These are phyloP conservation scores for Gerris lacustris DNA, from an alignment of 2,888 invertebrate genomes.

Conservation along the genomic window DNA sequence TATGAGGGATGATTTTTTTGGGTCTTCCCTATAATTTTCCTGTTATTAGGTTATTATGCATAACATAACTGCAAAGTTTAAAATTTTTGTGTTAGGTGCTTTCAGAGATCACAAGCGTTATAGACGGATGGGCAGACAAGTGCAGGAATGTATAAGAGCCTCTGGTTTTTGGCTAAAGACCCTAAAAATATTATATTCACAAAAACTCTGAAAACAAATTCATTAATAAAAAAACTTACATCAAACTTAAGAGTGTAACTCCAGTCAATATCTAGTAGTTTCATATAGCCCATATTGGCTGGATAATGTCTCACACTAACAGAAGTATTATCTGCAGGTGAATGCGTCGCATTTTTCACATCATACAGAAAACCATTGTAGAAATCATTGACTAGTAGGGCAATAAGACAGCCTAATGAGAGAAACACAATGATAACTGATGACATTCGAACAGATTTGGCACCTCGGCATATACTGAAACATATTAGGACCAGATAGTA, in stretches of 20 bases:
- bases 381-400: conserved; percentile 27
- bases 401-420: conserved; percentile 37
- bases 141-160: too few species aligned
- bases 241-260: conserved; percentile 31
- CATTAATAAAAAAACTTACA: conserved; percentile 29
- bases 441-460: conserved; percentile 42
- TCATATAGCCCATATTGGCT: not conserved
- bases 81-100: too few species aligned
- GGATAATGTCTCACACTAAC: not conserved
- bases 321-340: not conserved
- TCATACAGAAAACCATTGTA: not conserved
- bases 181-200: too few species aligned
- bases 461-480: conserved; percentile 39
- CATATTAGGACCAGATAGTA: not conserved
- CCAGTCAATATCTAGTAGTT: not conserved
- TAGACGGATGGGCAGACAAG: too few species aligned
- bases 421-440: conserved; percentile 38
- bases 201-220: not conserved
- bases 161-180: too few species aligned
- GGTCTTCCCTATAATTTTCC: too few species aligned
- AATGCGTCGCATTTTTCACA: not conserved
- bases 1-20: too few species aligned
- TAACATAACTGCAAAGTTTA: too few species aligned
- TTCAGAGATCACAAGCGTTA: too few species aligned
- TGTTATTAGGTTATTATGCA: too few species aligned